Conservation (phyloP, 2,888 invertebrate species). For the Phyto melanocephala region DNA sequence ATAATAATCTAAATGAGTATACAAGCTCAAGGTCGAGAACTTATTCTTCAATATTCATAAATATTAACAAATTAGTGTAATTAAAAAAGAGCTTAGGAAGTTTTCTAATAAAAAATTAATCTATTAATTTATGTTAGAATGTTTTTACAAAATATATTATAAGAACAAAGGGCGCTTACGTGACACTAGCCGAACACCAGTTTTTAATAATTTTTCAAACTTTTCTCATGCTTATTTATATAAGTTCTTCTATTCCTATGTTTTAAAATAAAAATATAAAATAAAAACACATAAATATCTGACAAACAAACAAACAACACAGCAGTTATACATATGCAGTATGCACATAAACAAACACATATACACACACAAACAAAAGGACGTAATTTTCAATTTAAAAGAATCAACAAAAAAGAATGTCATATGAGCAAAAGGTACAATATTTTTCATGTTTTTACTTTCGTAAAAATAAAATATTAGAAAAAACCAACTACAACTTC, state of each 20-base stretch:
- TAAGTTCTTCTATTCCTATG: constrained; percentile 7
- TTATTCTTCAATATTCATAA: no score
- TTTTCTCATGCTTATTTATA: neutral
- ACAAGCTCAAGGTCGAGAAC: no score
- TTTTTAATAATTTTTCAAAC: neutral
- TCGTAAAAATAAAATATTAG: neutral
- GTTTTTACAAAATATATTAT: no score
- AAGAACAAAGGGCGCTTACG: no score
- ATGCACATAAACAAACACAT: neutral
- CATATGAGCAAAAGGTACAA: neutral
- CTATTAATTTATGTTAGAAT: no score
- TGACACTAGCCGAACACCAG: no score
- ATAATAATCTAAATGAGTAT: no score
- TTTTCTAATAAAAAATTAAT: no score
- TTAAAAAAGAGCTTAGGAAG: no score
- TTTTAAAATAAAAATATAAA: neutral
- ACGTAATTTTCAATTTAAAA: neutral
- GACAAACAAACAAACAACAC: neutral
- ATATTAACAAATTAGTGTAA: no score
- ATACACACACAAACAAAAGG: neutral
- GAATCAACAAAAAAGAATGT: neutral
- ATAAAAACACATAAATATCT: constrained; percentile 3
- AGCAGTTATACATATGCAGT: neutral
- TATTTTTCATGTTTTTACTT: no score
- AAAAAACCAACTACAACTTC: neutral